phyloP scores from a whole-genome alignment of 2,797 vertebrate genomes.

The Hippopotamyrus pictus region DNA sequence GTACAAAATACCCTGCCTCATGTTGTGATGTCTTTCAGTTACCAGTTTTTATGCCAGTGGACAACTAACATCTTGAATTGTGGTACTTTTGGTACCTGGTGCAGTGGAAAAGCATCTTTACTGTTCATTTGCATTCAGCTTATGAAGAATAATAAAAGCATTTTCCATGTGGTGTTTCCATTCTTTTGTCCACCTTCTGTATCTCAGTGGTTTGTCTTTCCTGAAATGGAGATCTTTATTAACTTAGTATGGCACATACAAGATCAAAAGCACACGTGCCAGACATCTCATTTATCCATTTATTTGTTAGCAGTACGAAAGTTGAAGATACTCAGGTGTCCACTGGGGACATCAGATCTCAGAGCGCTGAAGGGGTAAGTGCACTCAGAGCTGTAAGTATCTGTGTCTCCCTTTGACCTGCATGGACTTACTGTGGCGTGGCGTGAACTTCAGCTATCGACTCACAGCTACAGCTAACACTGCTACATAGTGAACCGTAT shows the following conservation, averaged over 20 bases:
- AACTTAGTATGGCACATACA: background rate
- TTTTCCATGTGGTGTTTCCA: background rate
- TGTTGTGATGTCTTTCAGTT: background rate
- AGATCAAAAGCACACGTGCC: background rate
- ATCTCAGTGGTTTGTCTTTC: background rate
- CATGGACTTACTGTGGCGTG: conserved; percentile 6
- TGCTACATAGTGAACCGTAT: background rate
- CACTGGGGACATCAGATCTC: conserved; percentile 74
- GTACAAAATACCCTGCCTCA: background rate
- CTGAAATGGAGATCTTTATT: background rate
- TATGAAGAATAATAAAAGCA: background rate
- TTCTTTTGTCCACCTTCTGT: background rate
- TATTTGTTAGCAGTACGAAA: conserved; percentile 46
- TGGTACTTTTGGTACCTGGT: background rate
- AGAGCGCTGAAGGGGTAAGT: conserved; percentile 80
- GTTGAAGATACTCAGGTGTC: conserved; percentile 69
- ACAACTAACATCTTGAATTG: background rate
- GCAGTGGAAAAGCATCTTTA: background rate
- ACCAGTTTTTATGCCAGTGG: background rate
- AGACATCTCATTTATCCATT: background rate
- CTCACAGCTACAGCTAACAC: conserved; percentile 6
- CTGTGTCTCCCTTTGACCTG: background rate
- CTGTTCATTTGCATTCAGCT: background rate
- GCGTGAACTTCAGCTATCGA: background rate
- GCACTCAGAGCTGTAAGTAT: conserved; percentile 10